These are phyloP conservation scores for Sparidentex hasta DNA, from an alignment of 2,797 vertebrate genomes.

Conservation along the genomic window DNA sequence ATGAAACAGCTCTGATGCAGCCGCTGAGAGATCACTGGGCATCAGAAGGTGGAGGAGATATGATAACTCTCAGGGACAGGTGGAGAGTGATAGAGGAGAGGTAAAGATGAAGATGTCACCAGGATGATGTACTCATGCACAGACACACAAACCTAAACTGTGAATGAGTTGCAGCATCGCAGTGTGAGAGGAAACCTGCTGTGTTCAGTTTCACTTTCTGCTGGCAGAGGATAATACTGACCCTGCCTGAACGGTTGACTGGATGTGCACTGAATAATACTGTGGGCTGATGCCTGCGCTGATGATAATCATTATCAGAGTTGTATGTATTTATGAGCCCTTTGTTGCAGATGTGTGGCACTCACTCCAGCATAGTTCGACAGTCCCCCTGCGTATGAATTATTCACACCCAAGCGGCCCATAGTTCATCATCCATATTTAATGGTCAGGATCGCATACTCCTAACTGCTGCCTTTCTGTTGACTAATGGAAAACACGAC, in stretches of 20 bases:
- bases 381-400: slow-evolving; percentile 76
- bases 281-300: slow-evolving; percentile 18
- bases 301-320: slow-evolving; percentile 67
- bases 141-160: neutral
- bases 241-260: slow-evolving; percentile 35
- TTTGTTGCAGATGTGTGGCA: slow-evolving; percentile 67
- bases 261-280: slow-evolving; percentile 9
- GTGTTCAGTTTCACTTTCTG: slow-evolving; percentile 41
- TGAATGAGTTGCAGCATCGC: slow-evolving; percentile 6
- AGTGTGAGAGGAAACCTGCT: slow-evolving; percentile 35
- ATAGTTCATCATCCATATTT: slow-evolving; percentile 84
- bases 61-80: slow-evolving; percentile 38
- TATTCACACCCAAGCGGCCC: slow-evolving; percentile 79
- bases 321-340: slow-evolving; percentile 66
- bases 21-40: slow-evolving; percentile 10
- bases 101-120: slow-evolving; percentile 48
- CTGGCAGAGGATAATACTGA: neutral
- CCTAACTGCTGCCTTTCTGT: slow-evolving; percentile 69
- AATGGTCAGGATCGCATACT: slow-evolving; percentile 70
- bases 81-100: slow-evolving; percentile 46
- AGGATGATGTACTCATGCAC: slow-evolving; percentile 17
- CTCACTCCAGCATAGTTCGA: slow-evolving; percentile 59
- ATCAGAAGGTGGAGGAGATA: slow-evolving; percentile 37
- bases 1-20: slow-evolving; percentile 21
- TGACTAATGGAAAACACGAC: slow-evolving; percentile 71